Conservation (phyloP, 2,797 vertebrate genomes). For the Acanthopagrus latus region DNA sequence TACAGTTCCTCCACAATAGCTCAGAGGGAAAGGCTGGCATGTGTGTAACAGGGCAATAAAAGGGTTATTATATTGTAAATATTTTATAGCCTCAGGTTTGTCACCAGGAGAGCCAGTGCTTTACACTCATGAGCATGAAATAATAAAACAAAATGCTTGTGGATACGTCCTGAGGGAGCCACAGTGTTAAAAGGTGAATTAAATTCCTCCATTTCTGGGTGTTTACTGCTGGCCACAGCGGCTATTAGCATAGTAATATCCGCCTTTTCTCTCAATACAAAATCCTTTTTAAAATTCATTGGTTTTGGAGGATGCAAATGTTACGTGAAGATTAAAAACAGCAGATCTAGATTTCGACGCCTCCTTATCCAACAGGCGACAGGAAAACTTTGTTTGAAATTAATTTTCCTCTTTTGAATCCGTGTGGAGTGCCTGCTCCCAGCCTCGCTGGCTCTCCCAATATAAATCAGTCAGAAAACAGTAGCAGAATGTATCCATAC, state of each 20-base stretch:
- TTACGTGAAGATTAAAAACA: constrained; percentile 25
- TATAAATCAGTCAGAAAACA: constrained; percentile 7
- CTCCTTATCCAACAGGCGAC: constrained; percentile 24
- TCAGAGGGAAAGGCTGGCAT: constrained; percentile 35
- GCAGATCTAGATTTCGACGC: constrained; percentile 22
- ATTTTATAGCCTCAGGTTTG: constrained; percentile 66
- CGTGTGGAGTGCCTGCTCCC: constrained; percentile 30
- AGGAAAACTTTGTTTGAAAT: constrained; percentile 25
- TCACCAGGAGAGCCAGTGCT: constrained; percentile 42
- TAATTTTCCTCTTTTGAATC: constrained; percentile 29
- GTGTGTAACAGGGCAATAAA: constrained; percentile 61
- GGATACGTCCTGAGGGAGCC: constrained; percentile 44
- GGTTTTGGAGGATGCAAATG: constrained; percentile 31
- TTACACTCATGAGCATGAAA: constrained; percentile 57
- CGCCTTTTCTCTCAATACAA: constrained; percentile 16
- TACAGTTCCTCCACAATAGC: constrained; percentile 17
- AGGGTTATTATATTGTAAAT: constrained; percentile 66
- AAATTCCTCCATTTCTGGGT: constrained; percentile 41
- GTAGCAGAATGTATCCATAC: constrained; percentile 10
- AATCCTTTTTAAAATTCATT: constrained; percentile 57
- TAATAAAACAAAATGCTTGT: constrained; percentile 48
- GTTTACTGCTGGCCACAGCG: constrained; percentile 34
- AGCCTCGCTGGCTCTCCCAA: not conserved
- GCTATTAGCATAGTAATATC: constrained; percentile 47
- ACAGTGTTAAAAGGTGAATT: constrained; percentile 46